Evolutionary conservation across 2,888 invertebrate species (phyloP).

Genomic region (Alentia gelatinosa): DNA sequence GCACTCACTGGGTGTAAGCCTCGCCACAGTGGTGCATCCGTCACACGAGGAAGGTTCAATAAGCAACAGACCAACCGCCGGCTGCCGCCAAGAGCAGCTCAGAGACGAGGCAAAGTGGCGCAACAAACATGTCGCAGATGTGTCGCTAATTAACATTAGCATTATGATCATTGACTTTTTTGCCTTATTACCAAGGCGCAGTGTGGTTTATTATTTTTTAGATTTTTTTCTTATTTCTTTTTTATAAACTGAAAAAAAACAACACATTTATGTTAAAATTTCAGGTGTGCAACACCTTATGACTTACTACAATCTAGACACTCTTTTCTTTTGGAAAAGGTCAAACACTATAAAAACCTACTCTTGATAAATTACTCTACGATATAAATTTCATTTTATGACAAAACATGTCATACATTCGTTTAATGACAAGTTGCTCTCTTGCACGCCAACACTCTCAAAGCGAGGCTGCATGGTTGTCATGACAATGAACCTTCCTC

Average conservation of each 20-base stretch:
- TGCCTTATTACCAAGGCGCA: constrained; percentile 50
- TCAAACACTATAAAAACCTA: constrained; percentile 29
- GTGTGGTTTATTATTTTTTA: constrained; percentile 23
- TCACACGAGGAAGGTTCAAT: constrained; percentile 37
- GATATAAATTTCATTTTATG: constrained; percentile 41
- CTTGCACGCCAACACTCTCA: constrained; percentile 7
- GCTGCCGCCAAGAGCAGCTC: background rate
- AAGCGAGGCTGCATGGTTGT: constrained; percentile 39
- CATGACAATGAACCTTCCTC: constrained; percentile 51
- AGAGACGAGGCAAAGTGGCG: background rate
- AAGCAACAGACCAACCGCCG: constrained; percentile 41
- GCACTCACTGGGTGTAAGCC: constrained; percentile 21
- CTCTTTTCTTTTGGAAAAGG: constrained; percentile 28
- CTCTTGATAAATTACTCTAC: constrained; percentile 38
- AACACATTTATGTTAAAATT: background rate
- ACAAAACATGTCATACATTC: background rate
- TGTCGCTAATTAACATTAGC: constrained; percentile 42
- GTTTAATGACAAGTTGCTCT: constrained; percentile 38
- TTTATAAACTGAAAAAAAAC: constrained; percentile 14
- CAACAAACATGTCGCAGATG: background rate
- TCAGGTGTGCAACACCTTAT: constrained; percentile 44
- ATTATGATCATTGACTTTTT: constrained; percentile 18
- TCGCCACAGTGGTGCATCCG: constrained; percentile 1
- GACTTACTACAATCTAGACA: constrained; percentile 25
- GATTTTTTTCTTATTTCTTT: background rate